A percentile compares a stretch with the other conserved stretches of the same genome.
These are phyloP conservation scores for Urophycis tenuis DNA, from an alignment of 2,797 vertebrate species.

Conservation along the genomic window DNA sequence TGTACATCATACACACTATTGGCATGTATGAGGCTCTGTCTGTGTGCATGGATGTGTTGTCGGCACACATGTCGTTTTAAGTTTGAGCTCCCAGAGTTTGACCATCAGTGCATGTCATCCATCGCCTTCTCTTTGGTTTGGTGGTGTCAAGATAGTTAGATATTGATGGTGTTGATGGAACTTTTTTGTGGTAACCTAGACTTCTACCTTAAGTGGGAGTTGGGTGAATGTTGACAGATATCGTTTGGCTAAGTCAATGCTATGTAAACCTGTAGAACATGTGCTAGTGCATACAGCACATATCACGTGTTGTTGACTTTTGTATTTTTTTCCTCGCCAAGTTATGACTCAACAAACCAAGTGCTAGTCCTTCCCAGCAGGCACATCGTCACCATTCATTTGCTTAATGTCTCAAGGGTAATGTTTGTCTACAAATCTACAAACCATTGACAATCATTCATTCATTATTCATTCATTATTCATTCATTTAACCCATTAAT, in stretches of 20 bases:
- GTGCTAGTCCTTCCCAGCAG: not conserved
- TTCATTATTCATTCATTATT: not conserved
- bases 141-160: slow-evolving; percentile 8
- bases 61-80: not conserved
- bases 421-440: too few relatives aligned
- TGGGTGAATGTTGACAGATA: slow-evolving; percentile 33
- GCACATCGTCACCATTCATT: not conserved
- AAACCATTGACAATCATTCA: too few relatives aligned
- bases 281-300: slow-evolving; percentile 21
- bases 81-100: slow-evolving; percentile 6
- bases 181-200: slow-evolving; percentile 22
- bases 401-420: too few relatives aligned
- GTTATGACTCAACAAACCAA: not conserved
- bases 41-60: slow-evolving; percentile 6
- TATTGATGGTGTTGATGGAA: slow-evolving; percentile 23
- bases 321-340: not conserved
- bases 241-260: slow-evolving; percentile 16
- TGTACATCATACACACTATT: not conserved
- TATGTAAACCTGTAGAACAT: slow-evolving; percentile 38
- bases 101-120: not conserved
- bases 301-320: not conserved
- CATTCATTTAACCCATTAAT: not conserved
- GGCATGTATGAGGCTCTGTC: not conserved
- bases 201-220: slow-evolving; percentile 17
- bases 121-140: not conserved